Evolutionary conservation across 2,888 invertebrate genomes (phyloP), one percentile per base, ranked within the genome.

Genomic region (Leptopilina myrica): DNA sequence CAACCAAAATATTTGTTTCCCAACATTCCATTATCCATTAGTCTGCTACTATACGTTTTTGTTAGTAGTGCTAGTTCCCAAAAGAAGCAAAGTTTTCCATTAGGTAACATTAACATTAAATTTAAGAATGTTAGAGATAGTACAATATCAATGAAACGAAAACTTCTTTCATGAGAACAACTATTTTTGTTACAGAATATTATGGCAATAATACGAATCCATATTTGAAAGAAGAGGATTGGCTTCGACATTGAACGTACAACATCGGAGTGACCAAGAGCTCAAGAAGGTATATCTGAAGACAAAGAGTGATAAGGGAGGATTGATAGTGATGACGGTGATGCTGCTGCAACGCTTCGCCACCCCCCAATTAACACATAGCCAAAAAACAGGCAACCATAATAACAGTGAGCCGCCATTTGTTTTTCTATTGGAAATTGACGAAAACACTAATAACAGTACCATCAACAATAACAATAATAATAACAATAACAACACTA

Each of bases 331-430:
- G 62, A 92, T 92, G 91, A 91, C 91, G 90, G 92, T 91, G 90
- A 92, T 91, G 91, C 91, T 92, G 91, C 91, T 92, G 89, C 91
- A 91, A 91, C 91, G 91, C 89, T 91, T 91, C 86, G 88, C 89
- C 88, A 90, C 90, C 88, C 90, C 90, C 87, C 91, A 91, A 87
- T 89, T 90, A 87, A 91, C 90, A 88, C 89, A 89, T 85, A 89
- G 87, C 88, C 90, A 89, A 85, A 91, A 90, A 85, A 88, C 86
- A 88, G 86, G 86, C 87, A 89, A 90, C 83, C 89, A 87, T 83
- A 88, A 88, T 86, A 87, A 86, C 84, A 89, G 85, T 84, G 86
- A 86, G 82, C 88, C 88, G 84, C 89, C 91, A 78, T 89, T 90
- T 82, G 80, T 91, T 62, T 90, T 91, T 83, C 85, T 90, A 69